Conservation (phyloP, 2,888 invertebrate genomes). For the Chydorus sphaericus region DNA sequence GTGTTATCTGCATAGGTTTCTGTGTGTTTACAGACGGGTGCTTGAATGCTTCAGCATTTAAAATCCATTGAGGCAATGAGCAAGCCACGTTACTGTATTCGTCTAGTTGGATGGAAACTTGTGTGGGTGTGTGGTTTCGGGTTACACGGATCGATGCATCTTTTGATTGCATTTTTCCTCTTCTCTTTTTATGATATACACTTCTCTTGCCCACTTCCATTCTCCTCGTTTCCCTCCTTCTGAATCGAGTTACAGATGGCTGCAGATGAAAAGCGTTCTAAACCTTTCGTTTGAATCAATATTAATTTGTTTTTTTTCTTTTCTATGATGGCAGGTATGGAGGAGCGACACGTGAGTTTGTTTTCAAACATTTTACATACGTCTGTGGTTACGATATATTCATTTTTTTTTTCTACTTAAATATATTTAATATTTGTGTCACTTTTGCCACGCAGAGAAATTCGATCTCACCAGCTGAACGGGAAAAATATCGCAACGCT, state of each 20-base stretch:
- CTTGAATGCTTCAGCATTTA: no score
- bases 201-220: background rate
- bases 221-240: background rate
- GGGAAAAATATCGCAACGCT: slow-evolving; percentile 59
- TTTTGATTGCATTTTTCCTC: no score
- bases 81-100: no score
- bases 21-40: no score
- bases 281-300: background rate
- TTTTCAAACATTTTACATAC: no score
- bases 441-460: slow-evolving; percentile 43
- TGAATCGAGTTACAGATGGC: background rate
- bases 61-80: no score
- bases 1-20: no score
- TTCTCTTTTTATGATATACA: no score
- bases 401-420: slow-evolving; percentile 15
- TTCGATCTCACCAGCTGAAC: slow-evolving; percentile 66
- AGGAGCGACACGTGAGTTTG: background rate
- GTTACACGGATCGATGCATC: no score
- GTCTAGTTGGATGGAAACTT: no score
- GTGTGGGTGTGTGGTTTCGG: no score
- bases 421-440: slow-evolving; percentile 12
- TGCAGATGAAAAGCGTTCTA: background rate
- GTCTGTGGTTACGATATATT: background rate
- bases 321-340: background rate
- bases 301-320: background rate